Conservation (phyloP, 1,140 invertebrate species). For the Papilio polytes region DNA sequence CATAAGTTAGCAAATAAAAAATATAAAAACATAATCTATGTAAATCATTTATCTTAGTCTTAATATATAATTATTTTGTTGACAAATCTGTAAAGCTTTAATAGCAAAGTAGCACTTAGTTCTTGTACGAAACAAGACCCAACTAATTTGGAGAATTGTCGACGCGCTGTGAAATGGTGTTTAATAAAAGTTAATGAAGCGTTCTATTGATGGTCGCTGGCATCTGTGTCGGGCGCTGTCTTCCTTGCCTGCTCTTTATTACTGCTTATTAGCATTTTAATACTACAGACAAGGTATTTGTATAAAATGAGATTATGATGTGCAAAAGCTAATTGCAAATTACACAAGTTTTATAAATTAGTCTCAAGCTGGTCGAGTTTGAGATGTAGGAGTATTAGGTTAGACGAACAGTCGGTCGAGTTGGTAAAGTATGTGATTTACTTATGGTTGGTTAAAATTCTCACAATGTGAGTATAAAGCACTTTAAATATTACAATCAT, state of each 20-base stretch:
- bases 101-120: constrained; percentile 30
- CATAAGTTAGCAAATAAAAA: too few species aligned
- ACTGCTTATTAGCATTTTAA: constrained; percentile 32
- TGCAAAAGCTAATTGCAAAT: constrained; percentile 6
- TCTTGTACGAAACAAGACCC: constrained; percentile 37
- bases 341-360: not conserved
- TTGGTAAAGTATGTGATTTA: not conserved
- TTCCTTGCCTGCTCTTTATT: constrained; percentile 17
- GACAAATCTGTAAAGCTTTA: not conserved
- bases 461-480: not conserved
- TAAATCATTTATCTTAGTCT: not conserved
- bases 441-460: not conserved
- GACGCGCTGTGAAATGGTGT: constrained; percentile 35
- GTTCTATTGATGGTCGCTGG: constrained; percentile 35
- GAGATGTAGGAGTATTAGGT: not conserved
- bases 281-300: constrained; percentile 4
- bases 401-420: not conserved
- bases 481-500: constrained; percentile 14
- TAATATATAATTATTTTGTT: not conserved
- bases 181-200: constrained; percentile 41
- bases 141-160: constrained; percentile 39
- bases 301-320: constrained; percentile 9
- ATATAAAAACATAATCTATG: too few species aligned
- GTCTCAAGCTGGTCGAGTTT: not conserved
- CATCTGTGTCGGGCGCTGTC: constrained; percentile 25